Evolutionary conservation across 2,113 vertebrate species (phyloP).

Genomic region (Aramus guarauna): DNA sequence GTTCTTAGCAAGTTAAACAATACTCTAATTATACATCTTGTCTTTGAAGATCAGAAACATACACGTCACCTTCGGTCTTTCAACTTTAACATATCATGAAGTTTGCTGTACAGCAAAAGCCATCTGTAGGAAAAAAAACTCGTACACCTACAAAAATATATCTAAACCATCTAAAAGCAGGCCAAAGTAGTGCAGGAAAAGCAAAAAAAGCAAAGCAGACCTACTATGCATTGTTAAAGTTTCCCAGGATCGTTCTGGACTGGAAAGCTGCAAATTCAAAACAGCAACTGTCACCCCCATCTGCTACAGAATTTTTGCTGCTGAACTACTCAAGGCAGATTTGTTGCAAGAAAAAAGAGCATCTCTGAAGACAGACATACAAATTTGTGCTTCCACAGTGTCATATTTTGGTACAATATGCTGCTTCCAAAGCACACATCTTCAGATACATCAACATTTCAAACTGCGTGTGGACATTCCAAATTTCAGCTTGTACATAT

Average conservation of each 20-base stretch:
- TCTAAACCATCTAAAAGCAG: not conserved
- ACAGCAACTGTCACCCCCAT: not conserved
- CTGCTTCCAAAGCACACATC: not conserved
- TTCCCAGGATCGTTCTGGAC: not conserved
- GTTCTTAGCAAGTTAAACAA: not conserved
- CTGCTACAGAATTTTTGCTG: not conserved
- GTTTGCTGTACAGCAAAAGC: not conserved
- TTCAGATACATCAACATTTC: not conserved
- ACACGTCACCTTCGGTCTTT: not conserved
- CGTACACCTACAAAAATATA: not conserved
- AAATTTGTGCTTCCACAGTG: not conserved
- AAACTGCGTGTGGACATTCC: too few relatives aligned
- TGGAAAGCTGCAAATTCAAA: not conserved
- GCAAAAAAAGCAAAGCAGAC: not conserved
- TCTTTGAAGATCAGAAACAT: not conserved
- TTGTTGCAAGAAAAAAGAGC: not conserved
- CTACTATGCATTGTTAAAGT: not conserved
- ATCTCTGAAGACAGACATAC: not conserved
- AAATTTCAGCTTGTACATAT: not conserved
- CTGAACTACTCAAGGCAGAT: not conserved
- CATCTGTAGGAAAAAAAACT: not conserved
- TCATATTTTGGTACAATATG: not conserved
- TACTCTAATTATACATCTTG: not conserved
- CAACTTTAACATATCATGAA: too few relatives aligned
- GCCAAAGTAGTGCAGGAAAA: not conserved